Evolutionary conservation across 2,797 vertebrate genomes (phyloP).

Genomic region (Sitta carolinensis): DNA sequence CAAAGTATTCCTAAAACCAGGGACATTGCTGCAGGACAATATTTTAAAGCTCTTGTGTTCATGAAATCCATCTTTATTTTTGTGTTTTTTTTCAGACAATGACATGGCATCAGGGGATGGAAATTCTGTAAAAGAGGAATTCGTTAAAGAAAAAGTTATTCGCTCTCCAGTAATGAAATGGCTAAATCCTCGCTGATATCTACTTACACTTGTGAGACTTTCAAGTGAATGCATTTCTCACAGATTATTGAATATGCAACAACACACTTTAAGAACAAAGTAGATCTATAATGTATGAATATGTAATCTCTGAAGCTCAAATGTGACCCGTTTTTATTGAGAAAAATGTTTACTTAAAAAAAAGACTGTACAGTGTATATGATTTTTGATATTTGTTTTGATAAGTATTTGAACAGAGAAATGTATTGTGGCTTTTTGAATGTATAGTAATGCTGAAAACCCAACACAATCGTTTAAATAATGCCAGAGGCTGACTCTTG

Average conservation of each 20-base stretch:
- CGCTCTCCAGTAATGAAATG: slow-evolving; percentile 79
- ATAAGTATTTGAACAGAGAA: slow-evolving; percentile 52
- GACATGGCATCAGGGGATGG: slow-evolving; percentile 90
- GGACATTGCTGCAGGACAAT: background rate
- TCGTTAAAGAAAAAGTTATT: slow-evolving; percentile 72
- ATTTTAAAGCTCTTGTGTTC: background rate
- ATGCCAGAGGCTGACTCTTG: background rate
- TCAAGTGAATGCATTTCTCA: slow-evolving; percentile 25
- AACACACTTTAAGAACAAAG: slow-evolving; percentile 62
- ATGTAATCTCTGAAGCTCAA: slow-evolving; percentile 57
- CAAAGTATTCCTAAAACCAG: background rate
- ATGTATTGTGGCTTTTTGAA: slow-evolving; percentile 62
- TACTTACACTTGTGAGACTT: background rate
- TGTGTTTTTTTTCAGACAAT: slow-evolving; percentile 77
- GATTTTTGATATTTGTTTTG: slow-evolving; percentile 63
- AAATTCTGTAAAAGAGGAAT: slow-evolving; percentile 77
- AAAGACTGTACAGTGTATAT: slow-evolving; percentile 64
- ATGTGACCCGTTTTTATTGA: slow-evolving; percentile 47
- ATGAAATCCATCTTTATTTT: background rate
- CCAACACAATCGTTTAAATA: background rate
- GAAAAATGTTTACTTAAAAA: slow-evolving; percentile 61
- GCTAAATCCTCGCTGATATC: slow-evolving; percentile 90
- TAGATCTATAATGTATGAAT: slow-evolving; percentile 48
- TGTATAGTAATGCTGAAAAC: slow-evolving; percentile 59
- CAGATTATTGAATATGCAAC: slow-evolving; percentile 48